Conservation (phyloP, 2,113 vertebrate genomes). For the Oryzias celebensis region DNA sequence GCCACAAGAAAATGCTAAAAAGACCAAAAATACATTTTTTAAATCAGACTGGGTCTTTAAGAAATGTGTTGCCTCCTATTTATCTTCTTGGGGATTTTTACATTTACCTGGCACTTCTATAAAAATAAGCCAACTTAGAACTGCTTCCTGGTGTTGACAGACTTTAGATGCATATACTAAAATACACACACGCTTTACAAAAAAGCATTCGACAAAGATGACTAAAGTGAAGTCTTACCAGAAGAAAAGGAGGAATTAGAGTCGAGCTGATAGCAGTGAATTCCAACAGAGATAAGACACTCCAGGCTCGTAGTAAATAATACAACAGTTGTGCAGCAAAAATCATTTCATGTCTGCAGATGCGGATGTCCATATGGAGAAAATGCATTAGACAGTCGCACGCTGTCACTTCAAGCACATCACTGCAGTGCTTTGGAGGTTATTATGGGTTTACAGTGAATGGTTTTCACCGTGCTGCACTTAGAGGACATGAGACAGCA, state of each 20-base stretch:
- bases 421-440: slow-evolving; percentile 22
- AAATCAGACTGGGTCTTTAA: too few relatives aligned
- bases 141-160: slow-evolving; percentile 52
- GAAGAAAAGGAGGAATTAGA: background rate
- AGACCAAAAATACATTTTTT: too few relatives aligned
- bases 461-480: slow-evolving; percentile 43
- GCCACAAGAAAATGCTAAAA: too few relatives aligned
- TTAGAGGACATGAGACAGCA: slow-evolving; percentile 40
- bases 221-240: background rate
- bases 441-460: slow-evolving; percentile 58
- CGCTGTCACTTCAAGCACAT: slow-evolving; percentile 16
- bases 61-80: too few relatives aligned
- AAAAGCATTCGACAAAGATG: background rate
- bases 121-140: slow-evolving; percentile 22
- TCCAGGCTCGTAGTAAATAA: background rate
- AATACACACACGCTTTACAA: slow-evolving; percentile 40
- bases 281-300: background rate
- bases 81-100: too few relatives aligned
- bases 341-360: background rate
- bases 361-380: slow-evolving; percentile 15
- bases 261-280: background rate
- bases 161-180: slow-evolving; percentile 8
- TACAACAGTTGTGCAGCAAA: background rate
- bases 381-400: slow-evolving; percentile 26
- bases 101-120: too few relatives aligned